Percentiles rank a stretch among this genome's conserved stretches.
These are phyloP conservation scores for Sesamia inferens DNA, from an alignment of 2,888 invertebrate genomes.

Conservation along the genomic window DNA sequence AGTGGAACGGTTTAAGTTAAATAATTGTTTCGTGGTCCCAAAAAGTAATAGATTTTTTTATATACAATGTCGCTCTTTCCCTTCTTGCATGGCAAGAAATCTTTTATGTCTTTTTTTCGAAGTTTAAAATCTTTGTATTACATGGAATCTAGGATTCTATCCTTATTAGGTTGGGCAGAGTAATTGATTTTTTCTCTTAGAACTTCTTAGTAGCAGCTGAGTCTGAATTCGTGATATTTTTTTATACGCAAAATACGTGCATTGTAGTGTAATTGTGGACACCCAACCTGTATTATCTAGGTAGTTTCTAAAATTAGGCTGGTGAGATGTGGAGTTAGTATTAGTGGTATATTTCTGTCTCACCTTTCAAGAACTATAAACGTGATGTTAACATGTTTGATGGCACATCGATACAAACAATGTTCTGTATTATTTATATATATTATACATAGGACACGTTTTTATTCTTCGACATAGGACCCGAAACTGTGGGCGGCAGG, in stretches of 20 bases:
- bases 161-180: background rate
- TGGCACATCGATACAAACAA: background rate
- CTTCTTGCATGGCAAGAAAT: no score
- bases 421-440: background rate
- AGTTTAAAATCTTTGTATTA: background rate
- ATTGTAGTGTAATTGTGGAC: no score
- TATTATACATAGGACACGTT: background rate
- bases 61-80: no score
- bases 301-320: no score
- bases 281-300: no score
- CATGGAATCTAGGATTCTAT: background rate
- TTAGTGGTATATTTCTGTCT: background rate
- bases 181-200: background rate
- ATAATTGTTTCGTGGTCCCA: background rate
- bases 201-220: background rate
- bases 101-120: no score
- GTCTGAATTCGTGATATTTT: background rate
- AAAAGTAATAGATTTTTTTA: background rate
- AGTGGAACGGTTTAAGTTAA: constrained; percentile 30
- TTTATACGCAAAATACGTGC: no score
- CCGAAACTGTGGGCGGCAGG: no score
- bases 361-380: background rate
- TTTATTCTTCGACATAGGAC: no score
- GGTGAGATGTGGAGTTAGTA: no score
- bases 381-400: background rate